Evolutionary conservation across 1,140 invertebrate species (phyloP).

Genomic region (Achroia grisella): DNA sequence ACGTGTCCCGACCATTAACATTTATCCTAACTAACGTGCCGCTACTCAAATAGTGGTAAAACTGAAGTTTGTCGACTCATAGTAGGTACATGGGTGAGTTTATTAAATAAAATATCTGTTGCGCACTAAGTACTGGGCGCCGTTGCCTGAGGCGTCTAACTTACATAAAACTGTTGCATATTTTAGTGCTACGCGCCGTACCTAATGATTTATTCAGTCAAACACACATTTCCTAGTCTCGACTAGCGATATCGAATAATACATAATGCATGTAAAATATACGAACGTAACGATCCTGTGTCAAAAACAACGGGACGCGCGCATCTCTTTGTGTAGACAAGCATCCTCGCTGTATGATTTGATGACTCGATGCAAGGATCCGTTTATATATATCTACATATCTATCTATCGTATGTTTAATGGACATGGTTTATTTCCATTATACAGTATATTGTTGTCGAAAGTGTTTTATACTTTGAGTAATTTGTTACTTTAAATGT

Average conservation of each 20-base stretch:
- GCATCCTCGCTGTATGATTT: too few species aligned
- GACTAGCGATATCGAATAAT: slow-evolving; percentile 45
- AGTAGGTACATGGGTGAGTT: slow-evolving; percentile 26
- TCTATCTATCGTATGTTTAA: too few species aligned
- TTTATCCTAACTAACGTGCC: slow-evolving; percentile 12
- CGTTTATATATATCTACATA: too few species aligned
- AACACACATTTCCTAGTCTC: slow-evolving; percentile 42
- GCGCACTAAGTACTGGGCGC: slow-evolving; percentile 38
- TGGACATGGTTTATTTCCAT: too few species aligned
- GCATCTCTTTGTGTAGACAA: neutral
- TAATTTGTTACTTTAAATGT: too few species aligned
- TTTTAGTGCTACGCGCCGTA: slow-evolving; percentile 56
- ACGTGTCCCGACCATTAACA: slow-evolving; percentile 24
- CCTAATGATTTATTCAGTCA: slow-evolving; percentile 59
- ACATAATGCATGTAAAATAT: slow-evolving; percentile 49
- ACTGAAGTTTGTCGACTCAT: slow-evolving; percentile 41
- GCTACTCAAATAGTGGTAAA: slow-evolving; percentile 32
- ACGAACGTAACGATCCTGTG: slow-evolving; percentile 11
- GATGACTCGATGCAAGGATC: too few species aligned
- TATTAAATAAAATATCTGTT: slow-evolving; percentile 57
- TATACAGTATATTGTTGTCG: too few species aligned
- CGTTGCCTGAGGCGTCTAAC: slow-evolving; percentile 49
- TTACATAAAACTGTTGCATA: slow-evolving; percentile 67
- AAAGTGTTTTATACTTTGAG: too few species aligned
- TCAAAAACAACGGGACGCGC: slow-evolving; percentile 6